These are phyloP conservation scores for Cheilosia pagana DNA, from an alignment of 2,888 invertebrate genomes.

Conservation along the genomic window DNA sequence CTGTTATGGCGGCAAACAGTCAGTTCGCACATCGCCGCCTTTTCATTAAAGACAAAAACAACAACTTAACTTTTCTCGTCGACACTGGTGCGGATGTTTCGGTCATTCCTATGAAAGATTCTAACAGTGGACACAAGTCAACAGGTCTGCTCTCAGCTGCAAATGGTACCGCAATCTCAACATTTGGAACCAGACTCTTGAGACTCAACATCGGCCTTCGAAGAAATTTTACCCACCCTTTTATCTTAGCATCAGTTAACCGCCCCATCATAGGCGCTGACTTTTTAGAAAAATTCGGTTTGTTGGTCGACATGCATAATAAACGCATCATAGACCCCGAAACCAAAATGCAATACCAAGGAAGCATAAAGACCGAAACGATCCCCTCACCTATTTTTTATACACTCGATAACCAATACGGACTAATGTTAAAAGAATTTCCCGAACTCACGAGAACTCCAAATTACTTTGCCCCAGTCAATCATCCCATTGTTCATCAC, in stretches of 20 bases:
- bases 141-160: constrained; percentile 9
- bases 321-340: background rate
- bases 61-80: constrained; percentile 5
- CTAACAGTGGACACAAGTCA: background rate
- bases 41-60: constrained; percentile 10
- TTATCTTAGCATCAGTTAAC: background rate
- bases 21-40: constrained; percentile 13
- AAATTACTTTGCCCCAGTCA: too few relatives aligned
- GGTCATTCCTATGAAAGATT: background rate
- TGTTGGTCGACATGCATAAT: too few relatives aligned
- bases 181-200: constrained; percentile 15
- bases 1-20: constrained; percentile 5
- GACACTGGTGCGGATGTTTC: constrained; percentile 19
- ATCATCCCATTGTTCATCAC: too few relatives aligned
- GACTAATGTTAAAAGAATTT: too few relatives aligned
- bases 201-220: constrained; percentile 3
- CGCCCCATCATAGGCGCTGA: too few relatives aligned
- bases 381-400: too few relatives aligned
- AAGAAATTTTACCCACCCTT: background rate
- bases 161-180: constrained; percentile 15
- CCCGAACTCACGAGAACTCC: too few relatives aligned
- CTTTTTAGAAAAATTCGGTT: too few relatives aligned
- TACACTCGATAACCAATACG: too few relatives aligned
- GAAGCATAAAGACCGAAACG: too few relatives aligned
- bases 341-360: background rate